Base-by-base conservation (phyloP, 2,888 invertebrate species). In the Noctua fimbriata region DNA sequence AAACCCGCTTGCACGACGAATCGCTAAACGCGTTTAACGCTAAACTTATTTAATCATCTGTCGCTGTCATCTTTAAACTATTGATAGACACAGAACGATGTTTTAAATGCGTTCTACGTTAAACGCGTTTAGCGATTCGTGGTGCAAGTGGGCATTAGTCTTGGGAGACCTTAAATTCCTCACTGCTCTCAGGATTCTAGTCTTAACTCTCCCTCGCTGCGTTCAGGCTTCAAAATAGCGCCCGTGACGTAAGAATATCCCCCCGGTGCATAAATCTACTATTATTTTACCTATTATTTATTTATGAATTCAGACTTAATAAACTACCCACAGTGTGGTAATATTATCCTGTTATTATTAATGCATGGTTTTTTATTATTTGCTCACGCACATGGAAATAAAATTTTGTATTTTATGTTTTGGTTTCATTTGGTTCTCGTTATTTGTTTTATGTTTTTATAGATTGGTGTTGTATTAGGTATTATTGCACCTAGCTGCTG, bases 351-450 rank as follows among this genome's bases (percentile, higher is more conserved):
- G 21, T 72, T 49, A 47, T 49, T 73, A 63, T 69, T 32, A 52
- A 47, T 58, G 72, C 74, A 84, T 73, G 87, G 4, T 49, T 73
- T 83, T 67, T 32, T 69, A 60, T 76, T 44, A 73, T 79, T 83
- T 76, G 36, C 63, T 55, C 69, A 47, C n/a, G 7, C 49, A 41
- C 28, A 52, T 14, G 5, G 1, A 58, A 87, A 79, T 79, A 79
- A 87, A 83, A 24, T 32, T 24, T 74, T 73, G 18, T 47, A 36
- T 79, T 74, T 83, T 69, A 72, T 60, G 74, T 72, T 47, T 84
- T 87, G n/a, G 70, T 87, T 87, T 85, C n/a, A 84, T 79, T 87
- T 71, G n/a, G 28, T 36, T 32, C 10, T 66, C 14, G 74, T 83
- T 14, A 14, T 69, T 36, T 28, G 36, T 70, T 58, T 47, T 73